Percentiles rank a stretch among this genome's conserved stretches.
These are phyloP conservation scores for Cheilosia impressa DNA, from an alignment of 2,888 invertebrate species.

Conservation along the genomic window DNA sequence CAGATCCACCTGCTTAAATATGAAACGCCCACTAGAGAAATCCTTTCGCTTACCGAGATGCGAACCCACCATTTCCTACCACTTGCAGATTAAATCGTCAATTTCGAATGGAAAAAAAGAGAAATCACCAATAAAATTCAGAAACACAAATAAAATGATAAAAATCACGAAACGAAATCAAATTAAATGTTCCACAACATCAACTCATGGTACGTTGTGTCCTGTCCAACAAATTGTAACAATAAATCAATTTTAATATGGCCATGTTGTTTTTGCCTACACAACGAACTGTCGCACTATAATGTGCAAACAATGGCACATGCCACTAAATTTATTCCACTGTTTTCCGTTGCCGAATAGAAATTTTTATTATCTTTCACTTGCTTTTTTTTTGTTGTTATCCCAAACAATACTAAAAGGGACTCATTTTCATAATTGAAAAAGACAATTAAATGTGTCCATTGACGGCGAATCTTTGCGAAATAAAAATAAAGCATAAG, in stretches of 20 bases:
- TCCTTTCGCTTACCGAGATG: neutral
- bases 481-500: constrained; percentile 64
- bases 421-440: constrained; percentile 73
- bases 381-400: neutral
- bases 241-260: constrained; percentile 71
- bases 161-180: constrained; percentile 37
- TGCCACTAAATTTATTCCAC: constrained; percentile 31
- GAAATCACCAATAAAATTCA: constrained; percentile 9
- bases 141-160: constrained; percentile 26
- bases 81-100: constrained; percentile 26
- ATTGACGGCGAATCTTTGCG: constrained; percentile 58
- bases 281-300: neutral
- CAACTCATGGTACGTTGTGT: neutral
- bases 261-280: constrained; percentile 38
- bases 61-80: neutral
- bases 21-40: neutral
- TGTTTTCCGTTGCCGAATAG: constrained; percentile 35
- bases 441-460: constrained; percentile 69
- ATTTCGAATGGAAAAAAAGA: constrained; percentile 5
- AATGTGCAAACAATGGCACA: constrained; percentile 29
- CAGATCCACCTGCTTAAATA: constrained; percentile 31
- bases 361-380: constrained; percentile 36
- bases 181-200: constrained; percentile 39
- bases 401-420: constrained; percentile 46
- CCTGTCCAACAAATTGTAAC: constrained; percentile 36